These are phyloP conservation scores for Channa argus DNA, from an alignment of 2,113 vertebrate species.

Conservation along the genomic window DNA sequence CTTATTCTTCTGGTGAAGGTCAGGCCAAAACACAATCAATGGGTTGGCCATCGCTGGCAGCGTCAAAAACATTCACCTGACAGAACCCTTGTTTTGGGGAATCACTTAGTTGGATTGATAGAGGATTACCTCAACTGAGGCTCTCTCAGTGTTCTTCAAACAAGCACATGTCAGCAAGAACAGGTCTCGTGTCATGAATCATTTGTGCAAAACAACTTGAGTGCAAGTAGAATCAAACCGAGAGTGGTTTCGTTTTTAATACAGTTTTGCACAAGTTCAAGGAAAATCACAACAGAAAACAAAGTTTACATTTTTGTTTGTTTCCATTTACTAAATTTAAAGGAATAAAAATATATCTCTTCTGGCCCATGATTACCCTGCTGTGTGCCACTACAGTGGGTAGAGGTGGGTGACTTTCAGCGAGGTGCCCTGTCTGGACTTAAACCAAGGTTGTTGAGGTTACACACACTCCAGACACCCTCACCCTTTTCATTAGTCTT, in stretches of 20 bases:
- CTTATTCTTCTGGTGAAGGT: slow-evolving; percentile 77
- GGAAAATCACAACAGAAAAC: neutral
- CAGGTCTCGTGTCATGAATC: neutral
- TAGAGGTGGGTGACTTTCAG: neutral
- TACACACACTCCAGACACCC: neutral
- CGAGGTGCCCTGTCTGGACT: slow-evolving; percentile 1
- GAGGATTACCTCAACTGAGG: slow-evolving; percentile 48
- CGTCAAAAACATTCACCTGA: slow-evolving; percentile 65
- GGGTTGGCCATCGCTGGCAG: slow-evolving; percentile 66
- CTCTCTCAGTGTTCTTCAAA: slow-evolving; percentile 14
- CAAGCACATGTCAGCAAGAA: neutral
- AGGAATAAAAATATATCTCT: neutral
- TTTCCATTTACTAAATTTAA: too few species aligned
- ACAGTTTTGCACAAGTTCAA: neutral
- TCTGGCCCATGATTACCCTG: neutral
- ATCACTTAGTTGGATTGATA: slow-evolving; percentile 27
- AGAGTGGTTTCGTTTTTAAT: neutral
- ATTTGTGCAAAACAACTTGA: neutral
- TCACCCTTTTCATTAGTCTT: neutral
- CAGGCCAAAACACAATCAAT: slow-evolving; percentile 81
- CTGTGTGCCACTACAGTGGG: neutral
- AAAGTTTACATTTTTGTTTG: too few species aligned
- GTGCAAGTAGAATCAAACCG: neutral
- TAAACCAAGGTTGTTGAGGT: neutral
- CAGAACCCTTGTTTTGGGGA: slow-evolving; percentile 56